phyloP scores from a whole-genome alignment of 2,888 invertebrate species.

The Microctonus aethiopoides region DNA sequence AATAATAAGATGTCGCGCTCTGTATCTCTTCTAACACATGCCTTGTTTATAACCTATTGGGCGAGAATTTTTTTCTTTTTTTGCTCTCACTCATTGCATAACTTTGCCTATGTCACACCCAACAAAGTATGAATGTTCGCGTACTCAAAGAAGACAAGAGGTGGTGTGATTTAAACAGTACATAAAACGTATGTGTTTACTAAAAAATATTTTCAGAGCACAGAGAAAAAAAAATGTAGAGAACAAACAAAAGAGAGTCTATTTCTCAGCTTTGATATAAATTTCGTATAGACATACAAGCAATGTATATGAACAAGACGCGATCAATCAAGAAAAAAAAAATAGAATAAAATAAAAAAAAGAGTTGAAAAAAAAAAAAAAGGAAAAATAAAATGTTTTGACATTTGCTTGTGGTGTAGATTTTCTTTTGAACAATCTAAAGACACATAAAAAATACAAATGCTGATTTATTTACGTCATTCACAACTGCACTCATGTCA shows the following conservation, averaged over 20 bases:
- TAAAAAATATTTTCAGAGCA: neutral
- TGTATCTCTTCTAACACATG: neutral
- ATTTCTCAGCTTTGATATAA: neutral
- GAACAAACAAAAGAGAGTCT: neutral
- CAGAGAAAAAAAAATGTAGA: neutral
- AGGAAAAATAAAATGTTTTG: neutral
- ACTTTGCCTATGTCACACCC: neutral
- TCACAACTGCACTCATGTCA: neutral
- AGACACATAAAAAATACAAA: too few relatives aligned
- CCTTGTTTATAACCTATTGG: neutral
- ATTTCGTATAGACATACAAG: neutral
- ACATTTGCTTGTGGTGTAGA: neutral
- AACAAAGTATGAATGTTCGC: too few relatives aligned
- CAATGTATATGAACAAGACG: neutral
- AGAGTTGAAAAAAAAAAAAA: too few relatives aligned
- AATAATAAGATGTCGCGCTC: too few relatives aligned
- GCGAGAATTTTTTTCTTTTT: neutral
- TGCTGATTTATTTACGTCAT: constrained; percentile 5
- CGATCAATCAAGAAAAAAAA: neutral
- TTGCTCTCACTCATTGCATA: neutral
- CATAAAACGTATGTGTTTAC: too few relatives aligned
- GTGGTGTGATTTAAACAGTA: too few relatives aligned
- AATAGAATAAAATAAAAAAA: too few relatives aligned
- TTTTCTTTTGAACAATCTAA: constrained; percentile 10
- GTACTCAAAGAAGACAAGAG: too few relatives aligned